Evolutionary conservation across 2,888 invertebrate genomes (phyloP), one percentile per base, ranked within the genome.

Genomic region (Amaurobius ferox): DNA sequence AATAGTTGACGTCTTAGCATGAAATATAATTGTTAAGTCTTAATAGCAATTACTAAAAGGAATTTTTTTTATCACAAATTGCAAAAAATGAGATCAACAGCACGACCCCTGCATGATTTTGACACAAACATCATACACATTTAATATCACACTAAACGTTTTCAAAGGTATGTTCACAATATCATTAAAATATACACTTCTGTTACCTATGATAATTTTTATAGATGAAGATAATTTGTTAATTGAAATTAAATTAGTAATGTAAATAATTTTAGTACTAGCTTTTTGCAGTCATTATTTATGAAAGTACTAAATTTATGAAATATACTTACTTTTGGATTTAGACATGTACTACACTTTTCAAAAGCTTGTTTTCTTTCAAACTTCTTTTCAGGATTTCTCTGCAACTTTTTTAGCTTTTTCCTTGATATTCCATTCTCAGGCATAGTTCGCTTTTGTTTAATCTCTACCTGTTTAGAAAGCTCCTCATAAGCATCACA

Each of bases 341-440:
- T 88, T n/a, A 80, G 79, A 73, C 89, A 89, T 26, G 40, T 62
- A 13, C 29, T n/a, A 77, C 89, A 89, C 2, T 40, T 86, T 11
- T 77, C 78, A 79, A 87, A 87, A 11, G 29, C 67, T 40, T 71
- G 35, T 40, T 87, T 86, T 32, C 78, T 74, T 29, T 28, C 74
- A 79, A 87, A 79, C 32, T 85, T 91, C 88, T 94, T 95, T 86
- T 93, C 93, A 19, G 96, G 96, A 89, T 95, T 94, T 88, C 95
- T 93, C 86, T 94, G 93, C 87, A 96, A 91, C 91, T 96, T 96
- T 91, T 97, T 98, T 93, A 97, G 94, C 91, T 94, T 95, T 90
- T 97, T 97, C 79, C 95, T 94, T 6, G 97, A 97, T 40, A 92
- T 26, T 11, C 66, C 44, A 62, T 62, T 44, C 73, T 76, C 73